Conservation (phyloP, 2,888 invertebrate species). For the Odontocerum albicorne region DNA sequence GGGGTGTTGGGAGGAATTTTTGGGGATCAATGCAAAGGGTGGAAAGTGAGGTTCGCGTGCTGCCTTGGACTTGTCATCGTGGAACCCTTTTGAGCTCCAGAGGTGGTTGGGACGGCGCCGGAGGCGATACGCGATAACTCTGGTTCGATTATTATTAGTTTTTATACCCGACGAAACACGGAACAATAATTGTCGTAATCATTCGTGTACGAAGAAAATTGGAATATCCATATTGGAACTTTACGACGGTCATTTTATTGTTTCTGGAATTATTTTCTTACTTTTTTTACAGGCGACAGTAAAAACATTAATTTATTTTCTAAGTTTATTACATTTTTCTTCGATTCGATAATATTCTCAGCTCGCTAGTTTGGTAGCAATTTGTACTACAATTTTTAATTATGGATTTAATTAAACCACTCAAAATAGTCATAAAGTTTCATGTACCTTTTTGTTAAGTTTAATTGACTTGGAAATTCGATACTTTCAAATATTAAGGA, state of each 20-base stretch:
- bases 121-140: constrained; percentile 26
- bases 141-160: constrained; percentile 24
- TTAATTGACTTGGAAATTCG: no score
- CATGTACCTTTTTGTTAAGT: neutral
- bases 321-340: neutral
- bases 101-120: constrained; percentile 22
- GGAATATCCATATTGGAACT: constrained; percentile 10
- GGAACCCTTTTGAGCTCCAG: constrained; percentile 22
- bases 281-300: constrained; percentile 5
- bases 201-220: constrained; percentile 12
- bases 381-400: no score
- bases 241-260: constrained; percentile 14
- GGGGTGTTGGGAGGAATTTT: constrained; percentile 13
- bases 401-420: no score
- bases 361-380: no score
- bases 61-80: constrained; percentile 31
- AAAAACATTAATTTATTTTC: constrained; percentile 3
- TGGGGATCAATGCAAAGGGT: constrained; percentile 7
- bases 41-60: constrained; percentile 30
- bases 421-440: no score
- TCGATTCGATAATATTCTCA: no score
- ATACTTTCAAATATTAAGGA: no score
- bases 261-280: constrained; percentile 4
- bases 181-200: constrained; percentile 8
- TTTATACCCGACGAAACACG: constrained; percentile 13